These are phyloP conservation scores for Unio pictorum DNA, from an alignment of 2,888 invertebrate species.

Conservation along the genomic window DNA sequence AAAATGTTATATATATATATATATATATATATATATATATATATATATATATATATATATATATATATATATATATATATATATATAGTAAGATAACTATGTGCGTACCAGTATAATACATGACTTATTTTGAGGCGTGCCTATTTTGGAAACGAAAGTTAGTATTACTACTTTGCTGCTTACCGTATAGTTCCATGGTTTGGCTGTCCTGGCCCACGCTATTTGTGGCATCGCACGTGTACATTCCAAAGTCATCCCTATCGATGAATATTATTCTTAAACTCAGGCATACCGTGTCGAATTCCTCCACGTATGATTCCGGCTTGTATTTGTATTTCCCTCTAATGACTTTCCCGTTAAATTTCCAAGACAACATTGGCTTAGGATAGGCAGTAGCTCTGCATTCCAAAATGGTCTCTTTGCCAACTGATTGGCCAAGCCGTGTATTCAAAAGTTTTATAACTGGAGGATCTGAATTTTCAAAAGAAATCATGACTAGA, in stretches of 20 bases:
- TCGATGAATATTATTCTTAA: constrained; percentile 42
- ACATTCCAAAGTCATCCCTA: constrained; percentile 46
- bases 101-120: no score
- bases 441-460: constrained; percentile 54
- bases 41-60: no score
- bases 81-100: no score
- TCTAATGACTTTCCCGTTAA: constrained; percentile 37
- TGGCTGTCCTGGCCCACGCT: constrained; percentile 35
- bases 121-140: no score
- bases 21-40: no score
- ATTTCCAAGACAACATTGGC: constrained; percentile 53
- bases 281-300: constrained; percentile 39
- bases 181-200: constrained; percentile 51
- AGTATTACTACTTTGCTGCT: constrained; percentile 1
- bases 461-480: constrained; percentile 55
- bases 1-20: no score
- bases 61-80: no score
- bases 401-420: constrained; percentile 65
- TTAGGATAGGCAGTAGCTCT: constrained; percentile 61
- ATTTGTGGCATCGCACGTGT: constrained; percentile 50
- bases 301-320: constrained; percentile 45
- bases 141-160: no score
- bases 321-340: constrained; percentile 42
- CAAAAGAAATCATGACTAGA: neutral
- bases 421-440: constrained; percentile 58